Evolutionary conservation across 2,888 invertebrate genomes (phyloP).

Genomic region (Melangyna quadrimaculata): DNA sequence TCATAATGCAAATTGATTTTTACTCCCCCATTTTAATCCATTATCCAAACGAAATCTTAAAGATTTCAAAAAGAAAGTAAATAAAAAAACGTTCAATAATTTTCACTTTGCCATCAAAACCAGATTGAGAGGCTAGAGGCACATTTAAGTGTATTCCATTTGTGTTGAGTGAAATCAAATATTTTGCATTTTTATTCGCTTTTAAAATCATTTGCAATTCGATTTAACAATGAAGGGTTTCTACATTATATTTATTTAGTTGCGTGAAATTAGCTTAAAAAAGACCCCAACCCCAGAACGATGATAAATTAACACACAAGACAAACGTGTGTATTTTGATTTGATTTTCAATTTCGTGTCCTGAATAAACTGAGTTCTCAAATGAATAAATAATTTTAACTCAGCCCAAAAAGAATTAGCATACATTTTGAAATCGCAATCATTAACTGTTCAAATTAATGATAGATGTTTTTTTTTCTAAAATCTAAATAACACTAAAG

Average conservation of each 20-base stretch:
- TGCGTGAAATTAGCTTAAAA: neutral
- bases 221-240: constrained; percentile 16
- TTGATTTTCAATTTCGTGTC: too few species aligned
- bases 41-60: too few species aligned
- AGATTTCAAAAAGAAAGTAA: neutral
- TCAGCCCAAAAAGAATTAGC: too few species aligned
- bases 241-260: neutral
- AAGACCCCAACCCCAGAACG: neutral
- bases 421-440: too few species aligned
- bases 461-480: too few species aligned
- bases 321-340: neutral
- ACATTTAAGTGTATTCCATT: neutral
- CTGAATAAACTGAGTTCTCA: too few species aligned
- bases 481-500: too few species aligned
- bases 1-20: neutral
- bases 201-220: constrained; percentile 50
- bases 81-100: constrained; percentile 10
- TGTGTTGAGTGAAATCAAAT: constrained; percentile 19
- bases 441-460: too few species aligned
- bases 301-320: neutral
- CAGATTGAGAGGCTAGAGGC: constrained; percentile 32
- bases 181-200: constrained; percentile 51
- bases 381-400: too few species aligned
- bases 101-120: constrained; percentile 7
- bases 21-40: neutral